Base-by-base conservation (phyloP, 2,888 invertebrate genomes). In the Epinotia ramella region DNA sequence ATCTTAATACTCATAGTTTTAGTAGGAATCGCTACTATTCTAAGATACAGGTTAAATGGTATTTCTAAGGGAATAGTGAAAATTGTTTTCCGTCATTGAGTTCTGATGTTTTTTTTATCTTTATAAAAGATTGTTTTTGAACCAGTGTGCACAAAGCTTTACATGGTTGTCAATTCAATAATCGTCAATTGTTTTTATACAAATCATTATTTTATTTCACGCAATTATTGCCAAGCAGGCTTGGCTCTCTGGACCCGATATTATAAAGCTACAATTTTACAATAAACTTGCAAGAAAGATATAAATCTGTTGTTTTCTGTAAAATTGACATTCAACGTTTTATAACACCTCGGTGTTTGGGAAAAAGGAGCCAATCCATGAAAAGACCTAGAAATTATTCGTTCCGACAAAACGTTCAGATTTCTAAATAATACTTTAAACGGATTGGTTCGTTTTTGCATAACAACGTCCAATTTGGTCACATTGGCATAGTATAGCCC, bases 1-100 rank as follows among this genome's bases (percentile, higher is more conserved):
- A 83, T 72, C 76, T 83, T 82, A 93, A 93, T 94, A 94, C 93
- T 93, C 93, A 93, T 93, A 92, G 89, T 85, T 81, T 85, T 87
- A 89, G 79, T 77, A 79, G 83, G 83, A 82, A 84, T 87, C 83
- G 83, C 83, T 87, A 84, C 81, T 84, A 66, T 67, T 72, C 67
- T 76, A 76, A 83, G 81, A 82, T 81, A 78, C 79, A 80, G 80
- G 46, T 74, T 53, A 65, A 40, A 46, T 28, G 59, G 44, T 71
- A 66, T 71, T 72, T 28, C 13, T 76, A 72, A 72, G 71, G 44
- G 49, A 67, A 18, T 67, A 72, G 76, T 28, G 65, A 62, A 66
- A 66, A 69, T 65, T 69, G 56, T 70, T 72, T 67, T 56, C 28
- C 65, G 20, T 66, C 44, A 53, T 60, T 66, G 59, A 60, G 53